phyloP scores from a whole-genome alignment of 2,888 invertebrate species.

The Sicus ferrugineus region DNA sequence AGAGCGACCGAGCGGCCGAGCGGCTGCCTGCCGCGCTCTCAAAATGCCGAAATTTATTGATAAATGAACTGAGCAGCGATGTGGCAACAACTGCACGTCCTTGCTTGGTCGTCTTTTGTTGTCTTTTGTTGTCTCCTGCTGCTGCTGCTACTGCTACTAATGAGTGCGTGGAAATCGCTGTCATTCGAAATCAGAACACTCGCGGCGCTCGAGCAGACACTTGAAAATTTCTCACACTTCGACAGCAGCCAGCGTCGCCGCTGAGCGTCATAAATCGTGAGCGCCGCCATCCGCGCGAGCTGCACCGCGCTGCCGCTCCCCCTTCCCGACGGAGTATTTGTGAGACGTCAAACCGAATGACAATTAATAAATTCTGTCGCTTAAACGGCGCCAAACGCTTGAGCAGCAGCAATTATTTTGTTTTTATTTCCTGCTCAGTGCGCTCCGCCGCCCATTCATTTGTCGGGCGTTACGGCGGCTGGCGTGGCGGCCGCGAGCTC shows the following conservation, averaged over 20 bases:
- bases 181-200: slow-evolving; percentile 42
- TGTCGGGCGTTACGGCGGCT: slow-evolving; percentile 14
- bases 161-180: slow-evolving; percentile 61
- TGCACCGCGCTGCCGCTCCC: neutral
- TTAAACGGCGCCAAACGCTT: slow-evolving; percentile 59
- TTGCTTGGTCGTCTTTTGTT: too few species aligned
- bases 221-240: slow-evolving; percentile 62
- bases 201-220: slow-evolving; percentile 29
- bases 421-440: slow-evolving; percentile 13
- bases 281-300: slow-evolving; percentile 17
- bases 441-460: slow-evolving; percentile 13
- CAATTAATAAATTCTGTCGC: slow-evolving; percentile 62
- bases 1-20: neutral
- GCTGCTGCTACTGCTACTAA: slow-evolving; percentile 40
- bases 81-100: neutral
- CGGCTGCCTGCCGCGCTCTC: slow-evolving; percentile 5
- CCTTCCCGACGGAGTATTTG: neutral
- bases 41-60: slow-evolving; percentile 37
- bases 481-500: neutral
- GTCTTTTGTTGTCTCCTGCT: slow-evolving; percentile 8
- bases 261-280: slow-evolving; percentile 40
- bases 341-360: slow-evolving; percentile 54
- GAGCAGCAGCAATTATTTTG: slow-evolving; percentile 26
- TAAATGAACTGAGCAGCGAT: slow-evolving; percentile 37
- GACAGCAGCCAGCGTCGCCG: slow-evolving; percentile 45